Conservation (phyloP, 2,888 invertebrate species). For the Drosophila robusta region DNA sequence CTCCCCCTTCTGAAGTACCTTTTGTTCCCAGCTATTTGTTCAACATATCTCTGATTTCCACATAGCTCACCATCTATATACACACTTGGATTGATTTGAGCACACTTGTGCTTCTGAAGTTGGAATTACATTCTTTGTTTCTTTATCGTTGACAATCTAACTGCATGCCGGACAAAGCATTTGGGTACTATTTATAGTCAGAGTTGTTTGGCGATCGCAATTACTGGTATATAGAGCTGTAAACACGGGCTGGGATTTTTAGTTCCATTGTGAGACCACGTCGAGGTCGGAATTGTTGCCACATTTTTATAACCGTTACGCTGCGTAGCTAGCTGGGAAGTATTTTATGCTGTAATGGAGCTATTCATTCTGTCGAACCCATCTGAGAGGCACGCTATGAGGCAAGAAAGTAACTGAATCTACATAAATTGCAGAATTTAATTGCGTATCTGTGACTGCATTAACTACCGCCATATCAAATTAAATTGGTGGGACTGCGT, state of each 20-base stretch:
- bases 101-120: constrained; percentile 9
- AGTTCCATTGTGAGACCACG: constrained; percentile 26
- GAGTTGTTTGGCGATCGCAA: constrained; percentile 2
- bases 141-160: constrained; percentile 10
- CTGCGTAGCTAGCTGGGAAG: constrained; percentile 33
- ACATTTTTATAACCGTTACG: constrained; percentile 58
- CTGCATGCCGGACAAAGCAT: constrained; percentile 8
- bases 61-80: constrained; percentile 16
- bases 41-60: constrained; percentile 1
- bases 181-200: constrained; percentile 12
- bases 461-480: constrained; percentile 33
- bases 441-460: constrained; percentile 10
- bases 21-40: constrained; percentile 15
- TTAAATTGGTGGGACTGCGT: constrained; percentile 53
- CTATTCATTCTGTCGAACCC: constrained; percentile 31
- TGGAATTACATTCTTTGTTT: constrained; percentile 24
- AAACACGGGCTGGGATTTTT: constrained; percentile 3
- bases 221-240: constrained; percentile 6
- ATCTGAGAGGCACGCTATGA: constrained; percentile 12
- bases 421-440: constrained; percentile 22
- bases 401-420: constrained; percentile 17
- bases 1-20: constrained; percentile 13
- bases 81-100: constrained; percentile 14
- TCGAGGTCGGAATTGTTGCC: constrained; percentile 51
- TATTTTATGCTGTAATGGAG: constrained; percentile 14